Percentiles rank a stretch among this genome's conserved stretches.
These are phyloP conservation scores for Aspidiotus destructor DNA, from an alignment of 2,888 invertebrate species.

Conservation along the genomic window DNA sequence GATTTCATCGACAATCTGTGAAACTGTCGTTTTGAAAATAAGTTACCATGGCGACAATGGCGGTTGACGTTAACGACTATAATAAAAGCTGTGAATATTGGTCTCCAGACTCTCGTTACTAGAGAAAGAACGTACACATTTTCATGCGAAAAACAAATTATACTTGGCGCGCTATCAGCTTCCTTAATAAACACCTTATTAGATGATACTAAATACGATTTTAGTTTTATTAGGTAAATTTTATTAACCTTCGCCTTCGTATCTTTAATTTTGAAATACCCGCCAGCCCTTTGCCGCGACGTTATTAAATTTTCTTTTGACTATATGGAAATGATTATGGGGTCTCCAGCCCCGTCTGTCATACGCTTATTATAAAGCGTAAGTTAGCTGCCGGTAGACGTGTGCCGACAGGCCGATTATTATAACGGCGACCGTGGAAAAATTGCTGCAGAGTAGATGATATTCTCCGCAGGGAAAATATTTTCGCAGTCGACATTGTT, in stretches of 20 bases:
- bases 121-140: slow-evolving; percentile 17
- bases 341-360: too few species aligned
- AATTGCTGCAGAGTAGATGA: background rate
- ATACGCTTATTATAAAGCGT: too few species aligned
- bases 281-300: background rate
- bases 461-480: background rate
- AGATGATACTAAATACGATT: slow-evolving; percentile 33
- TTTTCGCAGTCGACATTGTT: background rate
- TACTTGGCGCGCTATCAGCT: slow-evolving; percentile 30
- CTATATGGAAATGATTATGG: too few species aligned
- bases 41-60: slow-evolving; percentile 33
- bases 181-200: slow-evolving; percentile 33
- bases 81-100: slow-evolving; percentile 32
- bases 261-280: background rate
- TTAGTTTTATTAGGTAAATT: slow-evolving; percentile 33
- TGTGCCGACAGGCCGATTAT: background rate
- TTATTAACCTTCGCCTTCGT: slow-evolving; percentile 22
- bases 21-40: slow-evolving; percentile 28
- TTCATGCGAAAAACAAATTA: slow-evolving; percentile 32
- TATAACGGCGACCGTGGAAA: background rate
- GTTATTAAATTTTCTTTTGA: background rate
- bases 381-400: background rate
- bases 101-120: slow-evolving; percentile 33
- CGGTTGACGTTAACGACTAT: slow-evolving; percentile 33
- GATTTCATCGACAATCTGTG: slow-evolving; percentile 32